Evolutionary conservation across 2,888 invertebrate species (phyloP), one percentile per base, ranked within the genome.

Genomic region (Hartigia nigra): DNA sequence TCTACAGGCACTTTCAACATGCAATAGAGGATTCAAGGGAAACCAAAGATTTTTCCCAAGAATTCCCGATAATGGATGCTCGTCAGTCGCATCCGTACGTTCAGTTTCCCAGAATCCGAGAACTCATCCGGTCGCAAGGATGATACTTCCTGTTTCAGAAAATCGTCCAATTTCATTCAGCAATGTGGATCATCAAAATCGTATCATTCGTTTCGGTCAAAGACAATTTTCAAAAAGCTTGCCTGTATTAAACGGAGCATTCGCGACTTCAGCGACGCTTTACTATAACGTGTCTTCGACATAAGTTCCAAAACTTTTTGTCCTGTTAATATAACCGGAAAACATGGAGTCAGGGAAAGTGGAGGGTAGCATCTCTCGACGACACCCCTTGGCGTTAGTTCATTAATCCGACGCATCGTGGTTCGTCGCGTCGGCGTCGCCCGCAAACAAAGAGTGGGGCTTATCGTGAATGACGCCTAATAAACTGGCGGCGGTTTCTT

Each of bases 401-500:
- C 87, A 88, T 88, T 88, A 88, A 87, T 88, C 86, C 86, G 84
- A 76, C 81, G 82, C 81, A 82, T 82, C 79, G 82, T 84, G 83
- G 86, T 82, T 85, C 85, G 85, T 82, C 85, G 81, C 82, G 86
- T 84, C 84, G 82, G 55, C 55, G 55, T 55, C 55, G 55, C 55
- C 78, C 82, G 77, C 84, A 85, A 88, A 88, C 87, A 88, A 87
- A 87, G 87, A 87, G 85, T 85, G 80, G 82, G 84, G 86, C 85
- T 87, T 86, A 88, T 86, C 87, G 85, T 82, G 85, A 85, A 86
- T 86, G 89, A 86, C 86, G 84, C 85, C 88, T 87, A 89, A 90
- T 90, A 89, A 89, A 89, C 88, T 86, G 86, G 84, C 87, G 86
- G 84, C 84, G 86, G 86, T 82, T 85, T 86, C 86, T 86, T 87